Conservation (phyloP, 2,797 vertebrate genomes). For the Coreius guichenoti region DNA sequence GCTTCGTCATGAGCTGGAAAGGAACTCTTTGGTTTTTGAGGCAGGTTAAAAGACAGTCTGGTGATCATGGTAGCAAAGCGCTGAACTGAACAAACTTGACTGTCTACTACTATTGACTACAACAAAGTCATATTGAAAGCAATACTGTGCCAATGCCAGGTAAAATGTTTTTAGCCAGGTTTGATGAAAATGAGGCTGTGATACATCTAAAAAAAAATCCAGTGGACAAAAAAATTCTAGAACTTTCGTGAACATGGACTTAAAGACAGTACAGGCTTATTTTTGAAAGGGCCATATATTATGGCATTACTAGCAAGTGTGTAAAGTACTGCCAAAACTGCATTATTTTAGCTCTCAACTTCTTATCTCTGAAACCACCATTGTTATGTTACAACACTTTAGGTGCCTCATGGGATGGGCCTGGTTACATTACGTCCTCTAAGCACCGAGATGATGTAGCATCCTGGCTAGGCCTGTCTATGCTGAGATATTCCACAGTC, state of each 20-base stretch:
- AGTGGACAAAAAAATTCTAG: too few species aligned
- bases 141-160: background rate
- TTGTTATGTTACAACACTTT: background rate
- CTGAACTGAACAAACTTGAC: background rate
- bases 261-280: background rate
- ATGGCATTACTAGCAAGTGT: background rate
- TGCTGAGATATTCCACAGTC: constrained; percentile 63
- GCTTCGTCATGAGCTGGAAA: background rate
- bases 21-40: background rate
- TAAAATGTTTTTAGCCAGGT: background rate
- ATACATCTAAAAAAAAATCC: background rate
- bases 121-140: background rate
- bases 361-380: background rate
- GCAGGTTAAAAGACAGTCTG: constrained; percentile 3
- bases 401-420: background rate
- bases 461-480: constrained; percentile 61
- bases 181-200: background rate
- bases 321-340: background rate
- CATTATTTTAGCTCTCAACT: background rate
- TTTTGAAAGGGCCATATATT: background rate
- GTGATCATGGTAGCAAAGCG: background rate
- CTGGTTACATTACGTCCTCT: background rate
- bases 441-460: constrained; percentile 47
- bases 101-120: background rate
- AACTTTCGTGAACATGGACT: background rate